Conservation (phyloP, 64 coral and sea anemone species). For the Actinia tenebrosa region DNA sequence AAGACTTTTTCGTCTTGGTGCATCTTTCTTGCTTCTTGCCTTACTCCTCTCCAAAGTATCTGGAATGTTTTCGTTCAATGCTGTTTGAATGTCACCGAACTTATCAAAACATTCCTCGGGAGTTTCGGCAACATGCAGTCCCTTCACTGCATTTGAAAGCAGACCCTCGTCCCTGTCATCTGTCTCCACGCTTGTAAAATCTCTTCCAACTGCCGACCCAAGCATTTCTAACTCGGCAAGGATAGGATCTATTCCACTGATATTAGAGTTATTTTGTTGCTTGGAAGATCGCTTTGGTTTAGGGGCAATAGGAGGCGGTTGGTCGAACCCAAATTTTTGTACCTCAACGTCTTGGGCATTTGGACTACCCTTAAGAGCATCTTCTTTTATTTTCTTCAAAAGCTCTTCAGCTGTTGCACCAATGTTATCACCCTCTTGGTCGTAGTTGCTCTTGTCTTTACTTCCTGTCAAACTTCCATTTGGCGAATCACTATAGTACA, state of each 20-base stretch:
- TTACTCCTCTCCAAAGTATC: constrained; percentile 4
- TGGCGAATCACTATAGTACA: constrained; percentile 54
- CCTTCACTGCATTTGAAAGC: constrained; percentile 4
- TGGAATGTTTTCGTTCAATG: not conserved
- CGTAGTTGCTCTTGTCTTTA: not conserved
- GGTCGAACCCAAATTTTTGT: not conserved
- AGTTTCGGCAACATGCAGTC: not conserved
- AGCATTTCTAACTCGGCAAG: constrained; percentile 18
- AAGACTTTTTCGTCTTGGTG: not conserved
- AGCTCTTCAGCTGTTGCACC: constrained; percentile 8
- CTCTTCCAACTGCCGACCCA: not conserved
- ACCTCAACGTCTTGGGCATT: not conserved
- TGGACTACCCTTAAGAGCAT: not conserved
- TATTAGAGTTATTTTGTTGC: not conserved
- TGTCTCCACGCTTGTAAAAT: not conserved
- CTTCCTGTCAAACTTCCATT: constrained; percentile 27
- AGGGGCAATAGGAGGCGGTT: constrained; percentile 11
- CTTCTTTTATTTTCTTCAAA: not conserved
- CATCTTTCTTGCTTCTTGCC: not conserved
- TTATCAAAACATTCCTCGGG: constrained; percentile 1
- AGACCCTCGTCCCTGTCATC: not conserved
- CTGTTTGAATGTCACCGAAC: not conserved
- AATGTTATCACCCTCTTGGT: not conserved
- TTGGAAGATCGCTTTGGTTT: constrained; percentile 33
- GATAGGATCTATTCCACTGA: not conserved